A percentile compares a stretch with the other conserved stretches of the same genome.
Conservation (phyloP, 2,888 invertebrate genomes). For the Drosophila putrida region DNA sequence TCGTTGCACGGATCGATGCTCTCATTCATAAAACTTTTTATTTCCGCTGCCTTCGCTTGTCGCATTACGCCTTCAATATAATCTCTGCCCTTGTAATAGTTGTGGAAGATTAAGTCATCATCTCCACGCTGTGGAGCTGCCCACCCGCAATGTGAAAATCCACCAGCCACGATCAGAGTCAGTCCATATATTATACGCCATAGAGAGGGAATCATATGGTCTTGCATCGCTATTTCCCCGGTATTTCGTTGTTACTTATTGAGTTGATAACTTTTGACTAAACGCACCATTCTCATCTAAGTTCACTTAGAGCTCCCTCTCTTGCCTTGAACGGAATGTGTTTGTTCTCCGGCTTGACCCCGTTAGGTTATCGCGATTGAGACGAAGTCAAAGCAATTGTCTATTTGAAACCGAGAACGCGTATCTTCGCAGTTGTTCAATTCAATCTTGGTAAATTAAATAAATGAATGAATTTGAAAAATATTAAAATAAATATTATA, state of each 20-base stretch:
- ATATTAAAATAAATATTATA: too few relatives aligned
- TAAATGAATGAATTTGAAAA: too few relatives aligned
- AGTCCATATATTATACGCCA: constrained; percentile 19
- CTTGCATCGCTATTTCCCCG: constrained; percentile 6
- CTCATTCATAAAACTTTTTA: constrained; percentile 75
- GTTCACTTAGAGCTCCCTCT: neutral
- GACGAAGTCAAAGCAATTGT: neutral
- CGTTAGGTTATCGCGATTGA: constrained; percentile 39
- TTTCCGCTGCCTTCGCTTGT: constrained; percentile 70
- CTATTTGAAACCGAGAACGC: too few relatives aligned
- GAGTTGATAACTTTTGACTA: constrained; percentile 24
- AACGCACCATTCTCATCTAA: neutral
- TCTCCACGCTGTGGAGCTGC: constrained; percentile 5
- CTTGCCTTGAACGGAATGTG: neutral
- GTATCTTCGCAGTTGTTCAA: too few relatives aligned
- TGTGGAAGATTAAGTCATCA: constrained; percentile 15
- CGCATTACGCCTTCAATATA: constrained; percentile 52
- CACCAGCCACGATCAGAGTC: constrained; percentile 7
- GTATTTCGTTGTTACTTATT: constrained; percentile 21
- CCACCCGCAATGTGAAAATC: neutral
- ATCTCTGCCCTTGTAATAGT: neutral
- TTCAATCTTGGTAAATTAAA: too few relatives aligned
- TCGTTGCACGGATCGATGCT: constrained; percentile 77
- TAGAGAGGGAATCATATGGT: constrained; percentile 11
- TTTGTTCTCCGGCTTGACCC: constrained; percentile 20